Conservation (phyloP, 2,113 vertebrate genomes). For the Gymnocephalus cernua region DNA sequence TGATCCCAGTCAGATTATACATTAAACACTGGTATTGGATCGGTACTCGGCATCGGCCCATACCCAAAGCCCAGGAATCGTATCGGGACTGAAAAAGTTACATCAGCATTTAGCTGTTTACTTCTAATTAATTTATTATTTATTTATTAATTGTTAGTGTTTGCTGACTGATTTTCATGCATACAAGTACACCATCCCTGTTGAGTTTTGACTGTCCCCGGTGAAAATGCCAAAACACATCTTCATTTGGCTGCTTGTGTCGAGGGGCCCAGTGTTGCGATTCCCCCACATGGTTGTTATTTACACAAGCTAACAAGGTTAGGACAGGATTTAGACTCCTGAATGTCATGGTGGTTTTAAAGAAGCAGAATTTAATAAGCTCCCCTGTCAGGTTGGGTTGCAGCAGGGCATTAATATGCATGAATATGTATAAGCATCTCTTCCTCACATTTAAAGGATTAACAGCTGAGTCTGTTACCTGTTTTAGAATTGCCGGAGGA, state of each 20-base stretch:
- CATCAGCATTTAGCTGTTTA: not conserved
- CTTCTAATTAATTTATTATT: no score
- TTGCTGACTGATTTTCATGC: constrained; percentile 38
- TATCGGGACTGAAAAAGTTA: not conserved
- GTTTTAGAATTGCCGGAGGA: constrained; percentile 63
- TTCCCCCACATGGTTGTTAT: constrained; percentile 66
- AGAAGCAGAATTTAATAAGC: constrained; percentile 81
- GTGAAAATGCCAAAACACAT: constrained; percentile 63
- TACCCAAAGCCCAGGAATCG: no score
- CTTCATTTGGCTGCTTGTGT: constrained; percentile 51
- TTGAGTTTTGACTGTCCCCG: constrained; percentile 31
- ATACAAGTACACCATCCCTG: not conserved
- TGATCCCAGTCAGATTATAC: no score
- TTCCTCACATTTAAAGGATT: constrained; percentile 71
- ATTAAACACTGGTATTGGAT: no score
- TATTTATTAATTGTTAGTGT: constrained; percentile 13
- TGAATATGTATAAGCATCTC: constrained; percentile 72
- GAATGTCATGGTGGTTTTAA: constrained; percentile 81
- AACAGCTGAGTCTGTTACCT: constrained; percentile 67
- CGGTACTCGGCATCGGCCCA: no score
- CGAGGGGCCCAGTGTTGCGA: not conserved
- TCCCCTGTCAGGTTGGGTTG: constrained; percentile 76
- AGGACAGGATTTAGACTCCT: constrained; percentile 77
- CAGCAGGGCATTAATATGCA: constrained; percentile 77
- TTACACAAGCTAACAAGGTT: constrained; percentile 82